A percentile compares a stretch with the other conserved stretches of the same genome.
Conservation (phyloP, 2,888 invertebrate genomes). For the Sphaeridia pumilis region DNA sequence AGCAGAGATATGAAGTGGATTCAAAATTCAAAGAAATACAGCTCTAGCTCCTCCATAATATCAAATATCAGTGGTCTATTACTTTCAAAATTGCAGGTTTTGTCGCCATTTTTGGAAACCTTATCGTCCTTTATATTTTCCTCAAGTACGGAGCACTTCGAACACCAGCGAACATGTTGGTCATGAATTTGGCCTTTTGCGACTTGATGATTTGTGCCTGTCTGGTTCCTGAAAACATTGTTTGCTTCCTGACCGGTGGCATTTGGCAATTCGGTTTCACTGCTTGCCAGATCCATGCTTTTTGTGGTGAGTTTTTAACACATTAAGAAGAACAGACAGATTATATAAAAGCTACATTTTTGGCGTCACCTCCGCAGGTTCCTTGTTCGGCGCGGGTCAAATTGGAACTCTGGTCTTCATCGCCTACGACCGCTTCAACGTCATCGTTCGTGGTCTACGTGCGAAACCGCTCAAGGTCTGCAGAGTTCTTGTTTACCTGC, state of each 20-base stretch:
- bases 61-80: no score
- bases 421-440: constrained; percentile 41
- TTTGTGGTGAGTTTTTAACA: constrained; percentile 22
- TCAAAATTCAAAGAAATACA: neutral
- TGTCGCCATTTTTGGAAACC: constrained; percentile 17
- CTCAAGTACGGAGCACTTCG: constrained; percentile 59
- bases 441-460: constrained; percentile 38
- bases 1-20: neutral
- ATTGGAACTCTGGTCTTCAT: constrained; percentile 42
- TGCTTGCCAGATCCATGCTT: constrained; percentile 21
- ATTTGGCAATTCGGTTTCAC: constrained; percentile 26
- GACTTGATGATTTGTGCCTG: constrained; percentile 78
- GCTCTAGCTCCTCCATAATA: neutral
- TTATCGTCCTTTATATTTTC: constrained; percentile 51
- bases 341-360: neutral
- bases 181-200: constrained; percentile 82
- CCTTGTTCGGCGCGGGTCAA: constrained; percentile 42
- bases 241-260: constrained; percentile 23
- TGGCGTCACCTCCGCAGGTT: constrained; percentile 36
- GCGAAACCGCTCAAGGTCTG: constrained; percentile 21
- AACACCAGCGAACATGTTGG: constrained; percentile 80
- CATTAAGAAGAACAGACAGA: neutral
- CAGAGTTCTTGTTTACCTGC: constrained; percentile 37
- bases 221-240: constrained; percentile 21
- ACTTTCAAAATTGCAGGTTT: constrained; percentile 1